Percentiles rank a stretch among this genome's conserved stretches.
phyloP scores from a whole-genome alignment of 1,140 invertebrate species.

The Drosophila trapezifrons region DNA sequence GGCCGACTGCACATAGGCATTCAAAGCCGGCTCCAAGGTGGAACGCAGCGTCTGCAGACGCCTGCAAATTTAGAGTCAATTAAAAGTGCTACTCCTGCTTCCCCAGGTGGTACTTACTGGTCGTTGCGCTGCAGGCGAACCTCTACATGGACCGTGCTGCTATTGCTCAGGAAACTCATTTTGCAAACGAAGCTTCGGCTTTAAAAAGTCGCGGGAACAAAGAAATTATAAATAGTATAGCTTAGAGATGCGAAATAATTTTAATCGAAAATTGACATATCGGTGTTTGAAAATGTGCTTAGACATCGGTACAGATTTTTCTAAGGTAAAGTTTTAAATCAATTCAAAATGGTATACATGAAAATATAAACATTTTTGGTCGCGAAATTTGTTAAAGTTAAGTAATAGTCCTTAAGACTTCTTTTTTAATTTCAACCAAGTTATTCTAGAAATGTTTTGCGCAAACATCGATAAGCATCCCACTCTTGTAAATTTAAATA shows the following conservation, averaged over 20 bases:
- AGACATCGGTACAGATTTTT: background rate
- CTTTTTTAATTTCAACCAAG: no score
- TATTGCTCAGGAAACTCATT: constrained; percentile 67
- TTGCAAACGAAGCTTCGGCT: background rate
- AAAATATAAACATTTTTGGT: no score
- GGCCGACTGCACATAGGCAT: constrained; percentile 20
- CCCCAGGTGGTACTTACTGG: constrained; percentile 42
- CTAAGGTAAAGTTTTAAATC: no score
- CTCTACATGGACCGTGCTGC: constrained; percentile 66
- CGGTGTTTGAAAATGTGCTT: background rate
- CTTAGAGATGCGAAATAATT: background rate
- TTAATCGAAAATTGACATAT: background rate
- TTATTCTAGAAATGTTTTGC: no score
- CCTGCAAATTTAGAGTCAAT: constrained; percentile 12
- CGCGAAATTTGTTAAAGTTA: no score
- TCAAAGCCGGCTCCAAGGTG: constrained; percentile 28
- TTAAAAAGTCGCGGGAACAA: constrained; percentile 49
- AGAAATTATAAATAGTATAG: constrained; percentile 19
- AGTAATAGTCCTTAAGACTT: no score
- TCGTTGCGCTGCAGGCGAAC: constrained; percentile 52
- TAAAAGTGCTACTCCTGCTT: background rate
- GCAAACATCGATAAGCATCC: no score
- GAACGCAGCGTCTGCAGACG: constrained; percentile 25
- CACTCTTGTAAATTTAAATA: no score
- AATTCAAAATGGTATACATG: no score